Conservation (phyloP, 2,797 vertebrate species). For the Rhinichthys osculus region DNA sequence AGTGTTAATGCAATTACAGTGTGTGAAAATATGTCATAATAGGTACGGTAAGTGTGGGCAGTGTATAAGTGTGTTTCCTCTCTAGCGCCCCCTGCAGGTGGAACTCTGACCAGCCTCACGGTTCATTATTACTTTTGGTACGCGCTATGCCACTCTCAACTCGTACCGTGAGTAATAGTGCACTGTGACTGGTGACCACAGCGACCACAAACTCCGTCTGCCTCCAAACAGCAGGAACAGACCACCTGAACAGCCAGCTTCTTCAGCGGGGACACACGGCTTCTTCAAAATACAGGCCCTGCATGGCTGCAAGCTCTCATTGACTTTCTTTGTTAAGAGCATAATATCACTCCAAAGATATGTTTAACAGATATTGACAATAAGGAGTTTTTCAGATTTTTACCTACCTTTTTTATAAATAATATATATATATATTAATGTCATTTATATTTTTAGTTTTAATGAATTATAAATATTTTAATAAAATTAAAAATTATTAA, state of each 20-base stretch:
- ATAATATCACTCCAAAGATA: background rate
- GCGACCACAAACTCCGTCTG: background rate
- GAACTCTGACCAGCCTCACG: constrained; percentile 78
- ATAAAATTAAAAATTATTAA: background rate
- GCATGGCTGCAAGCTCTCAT: background rate
- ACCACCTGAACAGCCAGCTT: background rate
- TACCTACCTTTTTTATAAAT: too few species aligned
- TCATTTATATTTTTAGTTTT: too few species aligned
- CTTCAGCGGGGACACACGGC: background rate
- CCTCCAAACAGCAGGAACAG: background rate
- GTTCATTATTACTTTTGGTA: constrained; percentile 99
- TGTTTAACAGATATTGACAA: background rate
- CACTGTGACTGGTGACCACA: constrained; percentile 85
- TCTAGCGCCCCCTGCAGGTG: background rate
- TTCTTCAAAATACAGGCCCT: background rate
- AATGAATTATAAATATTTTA: too few species aligned
- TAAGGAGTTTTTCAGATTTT: background rate
- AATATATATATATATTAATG: too few species aligned
- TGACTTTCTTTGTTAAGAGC: background rate
- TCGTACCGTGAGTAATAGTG: constrained; percentile 99
- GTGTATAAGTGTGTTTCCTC: background rate
- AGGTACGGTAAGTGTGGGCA: background rate
- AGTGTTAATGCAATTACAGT: background rate
- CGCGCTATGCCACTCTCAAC: constrained; percentile 99
- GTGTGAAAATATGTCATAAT: background rate